Evolutionary conservation across 2,113 vertebrate genomes (phyloP).

Genomic region (Pseudorhombus dupliciocellatus): DNA sequence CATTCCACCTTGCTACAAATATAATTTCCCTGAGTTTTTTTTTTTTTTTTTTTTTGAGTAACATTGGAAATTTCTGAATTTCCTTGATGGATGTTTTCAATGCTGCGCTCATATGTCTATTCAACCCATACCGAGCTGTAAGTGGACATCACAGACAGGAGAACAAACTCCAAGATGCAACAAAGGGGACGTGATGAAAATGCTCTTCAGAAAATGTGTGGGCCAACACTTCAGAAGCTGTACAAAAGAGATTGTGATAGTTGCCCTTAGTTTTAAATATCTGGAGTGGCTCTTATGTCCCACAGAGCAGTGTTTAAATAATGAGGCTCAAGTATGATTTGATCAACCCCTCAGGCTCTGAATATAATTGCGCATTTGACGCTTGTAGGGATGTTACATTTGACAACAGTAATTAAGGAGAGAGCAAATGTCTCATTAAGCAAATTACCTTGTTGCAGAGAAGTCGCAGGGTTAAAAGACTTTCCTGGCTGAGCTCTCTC

Average conservation of each 20-base stretch:
- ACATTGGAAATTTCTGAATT: not conserved
- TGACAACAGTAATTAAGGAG: constrained; percentile 57
- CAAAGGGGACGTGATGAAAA: not conserved
- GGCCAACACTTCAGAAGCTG: not conserved
- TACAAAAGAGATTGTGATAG: not conserved
- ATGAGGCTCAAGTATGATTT: constrained; percentile 44
- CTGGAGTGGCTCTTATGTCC: constrained; percentile 3
- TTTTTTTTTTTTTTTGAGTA: not conserved
- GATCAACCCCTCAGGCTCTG: constrained; percentile 47
- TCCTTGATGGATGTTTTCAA: not conserved
- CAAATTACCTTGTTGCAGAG: constrained; percentile 60
- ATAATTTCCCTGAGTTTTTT: not conserved
- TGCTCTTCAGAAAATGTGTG: not conserved
- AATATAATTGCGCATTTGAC: constrained; percentile 54
- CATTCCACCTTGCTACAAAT: not conserved
- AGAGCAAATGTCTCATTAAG: constrained; percentile 68
- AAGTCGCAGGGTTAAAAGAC: constrained; percentile 62
- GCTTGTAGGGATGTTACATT: constrained; percentile 46
- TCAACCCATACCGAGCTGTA: not conserved
- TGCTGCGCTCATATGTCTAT: no score
- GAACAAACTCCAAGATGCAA: not conserved
- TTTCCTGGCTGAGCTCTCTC: constrained; percentile 44
- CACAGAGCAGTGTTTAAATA: constrained; percentile 39
- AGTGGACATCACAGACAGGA: not conserved
- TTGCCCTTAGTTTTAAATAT: constrained; percentile 28